phyloP scores from a whole-genome alignment of 2,888 invertebrate genomes.

The Synergus laeviventris region DNA sequence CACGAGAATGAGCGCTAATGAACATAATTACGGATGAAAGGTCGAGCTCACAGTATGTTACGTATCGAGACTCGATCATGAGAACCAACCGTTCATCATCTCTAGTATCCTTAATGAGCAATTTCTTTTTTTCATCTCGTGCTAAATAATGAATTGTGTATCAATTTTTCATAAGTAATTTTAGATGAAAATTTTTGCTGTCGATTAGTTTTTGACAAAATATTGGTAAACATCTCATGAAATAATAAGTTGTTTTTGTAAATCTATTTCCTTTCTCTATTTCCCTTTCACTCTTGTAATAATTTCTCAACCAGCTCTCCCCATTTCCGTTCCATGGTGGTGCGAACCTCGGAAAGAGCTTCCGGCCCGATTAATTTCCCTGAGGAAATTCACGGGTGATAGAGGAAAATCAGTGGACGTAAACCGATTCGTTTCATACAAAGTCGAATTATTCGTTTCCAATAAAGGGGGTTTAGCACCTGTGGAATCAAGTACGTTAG shows the following conservation, averaged over 20 bases:
- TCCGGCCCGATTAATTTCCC: constrained; percentile 70
- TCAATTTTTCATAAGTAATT: neutral
- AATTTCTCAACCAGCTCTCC: constrained; percentile 5
- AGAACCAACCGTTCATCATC: neutral
- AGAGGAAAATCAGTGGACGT: constrained; percentile 66
- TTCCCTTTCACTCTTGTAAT: constrained; percentile 26
- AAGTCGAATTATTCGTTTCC: constrained; percentile 64
- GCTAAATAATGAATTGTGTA: neutral
- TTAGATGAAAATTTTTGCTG: neutral
- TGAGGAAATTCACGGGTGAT: constrained; percentile 70
- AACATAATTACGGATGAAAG: constrained; percentile 47
- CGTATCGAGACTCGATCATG: constrained; percentile 12
- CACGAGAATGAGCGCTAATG: constrained; percentile 44
- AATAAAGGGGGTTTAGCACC: constrained; percentile 63
- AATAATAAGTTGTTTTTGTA: constrained; percentile 28
- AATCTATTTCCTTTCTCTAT: constrained; percentile 16
- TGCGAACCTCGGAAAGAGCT: constrained; percentile 63
- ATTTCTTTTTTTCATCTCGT: constrained; percentile 46
- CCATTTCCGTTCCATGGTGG: constrained; percentile 53
- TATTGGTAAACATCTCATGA: neutral
- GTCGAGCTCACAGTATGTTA: constrained; percentile 31
- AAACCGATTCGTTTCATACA: constrained; percentile 50
- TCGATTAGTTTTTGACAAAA: neutral
- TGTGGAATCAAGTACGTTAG: constrained; percentile 53
- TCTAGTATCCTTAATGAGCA: constrained; percentile 61